Percentiles rank a stretch among this genome's conserved stretches.
Evolutionary conservation across 2,888 invertebrate genomes (phyloP).

Genomic region (Galeopsomyia nigrocyanea): DNA sequence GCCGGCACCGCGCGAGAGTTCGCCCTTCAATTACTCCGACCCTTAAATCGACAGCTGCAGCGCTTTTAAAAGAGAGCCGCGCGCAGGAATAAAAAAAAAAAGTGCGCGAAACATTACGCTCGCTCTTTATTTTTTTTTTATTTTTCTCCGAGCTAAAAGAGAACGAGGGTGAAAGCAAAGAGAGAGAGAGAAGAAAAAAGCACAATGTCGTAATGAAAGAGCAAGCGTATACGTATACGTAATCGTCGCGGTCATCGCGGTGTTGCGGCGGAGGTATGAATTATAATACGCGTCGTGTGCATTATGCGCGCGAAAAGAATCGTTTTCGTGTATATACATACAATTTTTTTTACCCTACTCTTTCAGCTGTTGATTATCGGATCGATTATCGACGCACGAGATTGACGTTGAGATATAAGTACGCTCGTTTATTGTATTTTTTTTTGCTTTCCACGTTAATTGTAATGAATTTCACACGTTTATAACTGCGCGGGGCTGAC

Average conservation of each 20-base stretch:
- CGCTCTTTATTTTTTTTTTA: not conserved
- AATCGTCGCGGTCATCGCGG: constrained; percentile 41
- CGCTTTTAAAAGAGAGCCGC: constrained; percentile 14
- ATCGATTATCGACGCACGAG: not conserved
- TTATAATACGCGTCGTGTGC: constrained; percentile 3
- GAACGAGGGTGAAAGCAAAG: no score
- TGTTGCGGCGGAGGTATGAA: constrained; percentile 17
- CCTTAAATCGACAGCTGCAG: constrained; percentile 34
- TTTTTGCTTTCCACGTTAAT: not conserved
- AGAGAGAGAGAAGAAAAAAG: not conserved
- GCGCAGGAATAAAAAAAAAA: not conserved
- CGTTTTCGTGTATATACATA: not conserved
- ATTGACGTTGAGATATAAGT: not conserved
- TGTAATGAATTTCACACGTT: no score
- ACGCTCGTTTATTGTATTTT: constrained; percentile 8
- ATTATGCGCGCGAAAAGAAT: not conserved
- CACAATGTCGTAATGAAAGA: constrained; percentile 27
- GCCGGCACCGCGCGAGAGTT: not conserved
- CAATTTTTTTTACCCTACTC: not conserved
- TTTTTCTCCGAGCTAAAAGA: not conserved
- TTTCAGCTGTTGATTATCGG: not conserved
- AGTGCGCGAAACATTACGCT: constrained; percentile 7
- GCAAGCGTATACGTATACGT: not conserved
- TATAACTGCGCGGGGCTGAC: no score
- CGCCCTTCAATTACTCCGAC: constrained; percentile 29